Evolutionary conservation across 2,888 invertebrate genomes (phyloP).

Genomic region (Plusia festucae): DNA sequence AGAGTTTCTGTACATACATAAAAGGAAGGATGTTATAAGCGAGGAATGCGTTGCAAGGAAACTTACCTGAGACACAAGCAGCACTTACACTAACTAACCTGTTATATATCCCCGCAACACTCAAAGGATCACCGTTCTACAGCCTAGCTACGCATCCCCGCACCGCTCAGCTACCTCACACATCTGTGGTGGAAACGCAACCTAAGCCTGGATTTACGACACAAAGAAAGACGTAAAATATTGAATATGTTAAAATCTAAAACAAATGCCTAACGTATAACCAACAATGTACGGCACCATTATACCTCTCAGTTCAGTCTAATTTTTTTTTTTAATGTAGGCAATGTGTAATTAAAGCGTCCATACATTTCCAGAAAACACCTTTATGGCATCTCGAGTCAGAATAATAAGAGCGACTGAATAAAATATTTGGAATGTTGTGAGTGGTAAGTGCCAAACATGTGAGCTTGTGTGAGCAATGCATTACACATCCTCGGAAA

Average conservation of each 20-base stretch:
- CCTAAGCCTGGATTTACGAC: conserved; percentile 44
- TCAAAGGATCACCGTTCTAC: too few relatives aligned
- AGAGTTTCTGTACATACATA: too few relatives aligned
- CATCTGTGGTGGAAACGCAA: too few relatives aligned
- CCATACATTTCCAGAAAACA: conserved; percentile 34
- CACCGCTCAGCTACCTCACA: too few relatives aligned
- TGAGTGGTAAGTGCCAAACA: conserved; percentile 32
- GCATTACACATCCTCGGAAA: conserved; percentile 58
- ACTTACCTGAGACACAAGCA: too few relatives aligned
- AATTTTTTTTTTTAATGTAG: conserved; percentile 16
- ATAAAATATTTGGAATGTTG: conserved; percentile 50
- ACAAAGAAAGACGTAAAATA: conserved; percentile 32
- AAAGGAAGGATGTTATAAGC: too few relatives aligned
- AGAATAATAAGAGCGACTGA: conserved; percentile 15
- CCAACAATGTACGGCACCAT: conserved; percentile 10
- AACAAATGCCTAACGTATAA: conserved; percentile 39
- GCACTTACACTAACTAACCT: too few relatives aligned
- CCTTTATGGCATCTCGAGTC: conserved; percentile 43
- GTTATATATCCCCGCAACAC: too few relatives aligned
- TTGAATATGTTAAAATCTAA: conserved; percentile 27
- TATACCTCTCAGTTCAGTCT: not conserved
- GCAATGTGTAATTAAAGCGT: conserved; percentile 39
- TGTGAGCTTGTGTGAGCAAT: conserved; percentile 16
- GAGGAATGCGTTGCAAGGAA: too few relatives aligned
- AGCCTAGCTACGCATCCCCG: too few relatives aligned